Evolutionary conservation across 2,113 vertebrate genomes (phyloP).

Genomic region (Festucalex cinctus): DNA sequence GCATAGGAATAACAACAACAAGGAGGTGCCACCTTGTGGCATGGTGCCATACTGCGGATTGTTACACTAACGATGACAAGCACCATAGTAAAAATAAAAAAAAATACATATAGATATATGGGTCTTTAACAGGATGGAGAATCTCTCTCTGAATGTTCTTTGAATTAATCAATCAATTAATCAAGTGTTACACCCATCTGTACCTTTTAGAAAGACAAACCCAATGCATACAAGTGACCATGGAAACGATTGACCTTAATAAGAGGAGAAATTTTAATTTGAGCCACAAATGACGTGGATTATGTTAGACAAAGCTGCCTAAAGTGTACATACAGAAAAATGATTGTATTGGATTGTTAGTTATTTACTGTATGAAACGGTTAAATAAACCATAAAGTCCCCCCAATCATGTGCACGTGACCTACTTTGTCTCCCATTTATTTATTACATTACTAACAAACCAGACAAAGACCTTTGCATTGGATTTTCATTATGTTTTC

Average conservation of each 20-base stretch:
- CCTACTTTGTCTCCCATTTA: slow-evolving; percentile 24
- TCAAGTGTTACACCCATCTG: too few relatives aligned
- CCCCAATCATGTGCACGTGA: slow-evolving; percentile 22
- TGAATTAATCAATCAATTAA: too few relatives aligned
- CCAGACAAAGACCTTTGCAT: slow-evolving; percentile 2
- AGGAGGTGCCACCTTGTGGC: too few relatives aligned
- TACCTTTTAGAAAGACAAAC: too few relatives aligned
- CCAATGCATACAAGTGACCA: too few relatives aligned
- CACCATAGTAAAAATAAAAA: too few relatives aligned
- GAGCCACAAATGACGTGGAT: not conserved
- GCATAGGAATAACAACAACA: too few relatives aligned
- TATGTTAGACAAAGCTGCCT: not conserved
- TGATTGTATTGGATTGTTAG: not conserved
- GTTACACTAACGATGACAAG: too few relatives aligned
- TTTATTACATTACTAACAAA: slow-evolving; percentile 23
- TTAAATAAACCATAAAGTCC: slow-evolving; percentile 19
- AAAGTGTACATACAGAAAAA: not conserved
- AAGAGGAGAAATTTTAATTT: too few relatives aligned
- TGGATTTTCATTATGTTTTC: slow-evolving; percentile 12
- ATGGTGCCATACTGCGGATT: too few relatives aligned
- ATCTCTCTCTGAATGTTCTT: too few relatives aligned
- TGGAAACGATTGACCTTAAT: too few relatives aligned
- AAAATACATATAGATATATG: not conserved
- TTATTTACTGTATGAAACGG: not conserved
- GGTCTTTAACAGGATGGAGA: not conserved